Evolutionary conservation across 2,797 vertebrate genomes (phyloP), one percentile per base, ranked within the genome.

Genomic region (Stomatorhinus walkeri): DNA sequence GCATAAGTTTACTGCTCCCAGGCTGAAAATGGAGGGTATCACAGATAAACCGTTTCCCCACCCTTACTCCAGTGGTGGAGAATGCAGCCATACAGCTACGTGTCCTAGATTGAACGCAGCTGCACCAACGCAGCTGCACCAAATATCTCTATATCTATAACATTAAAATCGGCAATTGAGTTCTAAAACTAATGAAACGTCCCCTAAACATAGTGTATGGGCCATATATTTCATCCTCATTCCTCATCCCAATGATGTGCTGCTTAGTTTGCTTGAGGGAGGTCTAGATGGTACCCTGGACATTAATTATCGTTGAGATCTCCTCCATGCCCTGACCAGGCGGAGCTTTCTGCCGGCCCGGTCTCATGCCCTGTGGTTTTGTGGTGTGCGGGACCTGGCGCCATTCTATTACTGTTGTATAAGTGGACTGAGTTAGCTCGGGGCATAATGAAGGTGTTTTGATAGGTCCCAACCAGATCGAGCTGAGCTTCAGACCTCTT

Each of bases 1-100:
- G 52, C 88, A 91, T 90, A 89, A 89, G 85, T 91, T 91, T 91
- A 91, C 88, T 92, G 91, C 92, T 87, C 85, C 87, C 87, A 90
- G 92, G 91, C 85, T 90, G 89, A 93, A 92, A 93, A 94, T 93
- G 91, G 92, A 94, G 92, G 92, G 90, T 91, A 90, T 92, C 92
- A 91, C 76, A n/a, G 92, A 93, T 93, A 92, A 91, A 90, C 24
- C 48, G 61, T 68, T 90, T 88, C 61, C 40, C 52, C 68, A 61
- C 28, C 46, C 90, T 93, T 92, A 90, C 90, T 94, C 91, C 91
- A 92, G 85, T 89, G 89, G 76, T 56, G 87, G 88, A 90, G 91
- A 94, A 92, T 87, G 88, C 89, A 91, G 90, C 91, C 90, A 92
- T 87, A 4, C 89, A 90, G 91, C 90, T 91, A 54, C 85, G n/a